Base-by-base conservation (phyloP, 2,888 invertebrate genomes). In the Zaprionus bogoriensis region DNA sequence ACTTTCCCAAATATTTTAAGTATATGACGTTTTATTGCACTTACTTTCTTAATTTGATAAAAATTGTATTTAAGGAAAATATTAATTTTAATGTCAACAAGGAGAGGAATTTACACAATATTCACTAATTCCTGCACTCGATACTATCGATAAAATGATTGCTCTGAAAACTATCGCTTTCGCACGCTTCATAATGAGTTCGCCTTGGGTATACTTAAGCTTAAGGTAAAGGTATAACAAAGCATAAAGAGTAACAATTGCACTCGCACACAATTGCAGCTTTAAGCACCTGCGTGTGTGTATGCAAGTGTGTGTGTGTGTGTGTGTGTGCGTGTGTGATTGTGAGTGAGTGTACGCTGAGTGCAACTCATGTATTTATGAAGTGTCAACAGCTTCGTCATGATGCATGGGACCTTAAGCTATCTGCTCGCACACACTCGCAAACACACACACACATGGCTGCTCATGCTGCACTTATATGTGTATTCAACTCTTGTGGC, bases 291-390 rank as follows among this genome's bases (percentile, higher is more conserved):
- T n/a, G n/a, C n/a, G 30, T 30, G 39, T 46, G 19, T 10, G 36
- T 22, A 46, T 41, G 25, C 36, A 46, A 46, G 45, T 14, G 27
- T 51, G 41, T 52, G 48, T 38, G 50, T 7, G 47, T 44, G 52
- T 67, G 55, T 58, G 36, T 32, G 19, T 46, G 53, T 32, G 53
- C 30, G 53, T 20, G 50, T 47, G n/a, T 12, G 20, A 52, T 39
- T 47, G 52, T 38, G 38, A 62, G 59, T 53, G 52, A 45, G 67
- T 41, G 73, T 38, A 32, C 59, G 44, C 51, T 59, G 76, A 68
- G 81, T 80, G 84, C 78, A 80, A 80, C 78, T 84, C 80, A 81
- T 80, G 84, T 83, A 80, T 80, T 80, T 80, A 80, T 80, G 80
- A 80, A 80, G 80, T 80, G 80, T 84, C 84, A 80, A 80, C 84